Evolutionary conservation across 2,888 invertebrate genomes (phyloP).

Genomic region (Diloba caeruleocephala): DNA sequence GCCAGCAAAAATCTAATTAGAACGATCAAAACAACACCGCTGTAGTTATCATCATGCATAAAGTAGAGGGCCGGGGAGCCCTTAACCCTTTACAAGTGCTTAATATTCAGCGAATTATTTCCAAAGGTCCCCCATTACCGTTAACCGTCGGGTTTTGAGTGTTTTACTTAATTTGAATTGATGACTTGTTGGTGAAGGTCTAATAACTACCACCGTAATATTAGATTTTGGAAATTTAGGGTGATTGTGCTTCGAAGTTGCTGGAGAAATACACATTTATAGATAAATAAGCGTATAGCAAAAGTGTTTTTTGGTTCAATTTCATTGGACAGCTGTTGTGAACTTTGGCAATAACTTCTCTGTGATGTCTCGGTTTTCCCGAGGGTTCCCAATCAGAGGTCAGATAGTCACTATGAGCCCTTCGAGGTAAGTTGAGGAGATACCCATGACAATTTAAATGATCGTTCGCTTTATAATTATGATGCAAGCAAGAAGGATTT

Average conservation of each 20-base stretch:
- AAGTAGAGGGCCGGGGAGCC: background rate
- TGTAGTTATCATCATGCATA: constrained; percentile 6
- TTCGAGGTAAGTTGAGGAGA: no score
- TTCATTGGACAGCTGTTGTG: background rate
- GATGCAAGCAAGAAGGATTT: no score
- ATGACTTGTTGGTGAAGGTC: constrained; percentile 24
- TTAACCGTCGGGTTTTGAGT: constrained; percentile 21
- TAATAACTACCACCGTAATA: constrained; percentile 3
- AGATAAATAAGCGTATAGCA: background rate
- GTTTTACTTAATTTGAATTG: constrained; percentile 43
- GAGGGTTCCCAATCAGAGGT: background rate
- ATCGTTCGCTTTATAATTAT: no score
- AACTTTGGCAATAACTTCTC: constrained; percentile 2
- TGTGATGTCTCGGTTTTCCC: constrained; percentile 3
- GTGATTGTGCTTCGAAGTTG: constrained; percentile 13
- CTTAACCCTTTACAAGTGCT: constrained; percentile 27
- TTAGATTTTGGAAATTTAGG: constrained; percentile 9
- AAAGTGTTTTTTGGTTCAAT: background rate
- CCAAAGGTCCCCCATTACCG: constrained; percentile 13
- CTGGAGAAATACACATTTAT: background rate
- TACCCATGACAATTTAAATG: no score
- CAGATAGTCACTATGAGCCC: no score
- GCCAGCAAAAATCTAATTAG: background rate
- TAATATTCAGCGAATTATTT: constrained; percentile 47
- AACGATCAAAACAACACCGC: constrained; percentile 4